Evolutionary conservation across 2,797 vertebrate genomes (phyloP).

Genomic region (Gallinago stenura): DNA sequence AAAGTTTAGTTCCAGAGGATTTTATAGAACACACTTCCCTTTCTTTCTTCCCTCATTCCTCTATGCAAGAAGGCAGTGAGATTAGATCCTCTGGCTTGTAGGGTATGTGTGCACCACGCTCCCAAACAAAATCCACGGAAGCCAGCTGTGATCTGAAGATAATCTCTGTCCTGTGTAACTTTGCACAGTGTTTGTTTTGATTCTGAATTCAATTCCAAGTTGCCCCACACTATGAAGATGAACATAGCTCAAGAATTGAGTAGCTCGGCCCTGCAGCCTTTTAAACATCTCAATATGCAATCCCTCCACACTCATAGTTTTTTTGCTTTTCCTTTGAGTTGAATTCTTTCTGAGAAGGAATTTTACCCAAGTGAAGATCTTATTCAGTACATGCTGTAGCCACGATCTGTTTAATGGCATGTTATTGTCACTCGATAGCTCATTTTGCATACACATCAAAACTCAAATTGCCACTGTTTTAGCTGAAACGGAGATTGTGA

Average conservation of each 20-base stretch:
- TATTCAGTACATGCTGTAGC: background rate
- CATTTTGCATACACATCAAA: background rate
- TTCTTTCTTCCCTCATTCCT: background rate
- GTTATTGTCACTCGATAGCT: background rate
- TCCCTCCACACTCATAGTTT: background rate
- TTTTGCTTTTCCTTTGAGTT: background rate
- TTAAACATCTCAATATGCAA: fast-evolving
- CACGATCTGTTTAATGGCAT: background rate
- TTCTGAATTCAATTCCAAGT: background rate
- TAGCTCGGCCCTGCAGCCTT: background rate
- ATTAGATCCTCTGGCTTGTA: background rate
- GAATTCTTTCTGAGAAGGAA: background rate
- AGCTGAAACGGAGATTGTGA: background rate
- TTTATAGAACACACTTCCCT: background rate
- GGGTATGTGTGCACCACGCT: background rate
- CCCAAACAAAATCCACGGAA: background rate
- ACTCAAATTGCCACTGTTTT: background rate
- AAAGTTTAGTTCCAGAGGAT: background rate
- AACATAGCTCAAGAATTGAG: background rate
- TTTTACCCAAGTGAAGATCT: background rate
- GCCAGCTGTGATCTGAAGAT: background rate
- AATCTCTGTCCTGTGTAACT: background rate
- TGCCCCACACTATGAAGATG: background rate
- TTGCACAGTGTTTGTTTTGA: background rate
- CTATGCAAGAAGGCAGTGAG: fast-evolving